phyloP scores from a whole-genome alignment of 1,140 invertebrate genomes.

The Amphibalanus amphitrite region DNA sequence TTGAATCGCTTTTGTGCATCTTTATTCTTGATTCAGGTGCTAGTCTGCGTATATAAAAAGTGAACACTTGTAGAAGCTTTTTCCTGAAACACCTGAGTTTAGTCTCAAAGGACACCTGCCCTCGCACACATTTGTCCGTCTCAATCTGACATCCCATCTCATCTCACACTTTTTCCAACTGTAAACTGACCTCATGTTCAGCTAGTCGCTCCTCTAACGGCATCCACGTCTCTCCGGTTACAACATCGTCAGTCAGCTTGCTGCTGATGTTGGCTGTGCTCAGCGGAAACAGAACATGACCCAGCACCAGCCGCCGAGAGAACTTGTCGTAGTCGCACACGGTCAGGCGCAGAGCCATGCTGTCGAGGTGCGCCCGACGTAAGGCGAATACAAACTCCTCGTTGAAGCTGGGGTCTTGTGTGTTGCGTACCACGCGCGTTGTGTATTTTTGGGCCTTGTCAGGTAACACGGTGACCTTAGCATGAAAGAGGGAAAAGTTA shows the following conservation, averaged over 20 bases:
- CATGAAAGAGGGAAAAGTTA: too few relatives aligned
- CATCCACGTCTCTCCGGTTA: background rate
- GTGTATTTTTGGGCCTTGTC: background rate
- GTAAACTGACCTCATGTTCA: too few relatives aligned
- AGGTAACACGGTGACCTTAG: background rate
- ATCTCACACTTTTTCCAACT: too few relatives aligned
- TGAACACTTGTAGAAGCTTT: too few relatives aligned
- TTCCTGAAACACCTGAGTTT: too few relatives aligned
- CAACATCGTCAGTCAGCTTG: background rate
- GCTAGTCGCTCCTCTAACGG: background rate
- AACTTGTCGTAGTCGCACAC: conserved; percentile 23
- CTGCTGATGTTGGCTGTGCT: conserved; percentile 14
- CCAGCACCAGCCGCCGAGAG: conserved; percentile 23
- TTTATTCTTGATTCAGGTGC: too few relatives aligned
- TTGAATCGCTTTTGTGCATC: too few relatives aligned
- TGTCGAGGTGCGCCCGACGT: conserved; percentile 18
- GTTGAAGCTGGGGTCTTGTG: conserved; percentile 22
- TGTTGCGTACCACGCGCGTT: conserved; percentile 16
- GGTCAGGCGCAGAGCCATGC: conserved; percentile 20
- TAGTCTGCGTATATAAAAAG: too few relatives aligned
- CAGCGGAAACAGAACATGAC: conserved; percentile 21
- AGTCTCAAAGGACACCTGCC: too few relatives aligned
- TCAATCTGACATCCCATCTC: too few relatives aligned
- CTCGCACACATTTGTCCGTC: too few relatives aligned
- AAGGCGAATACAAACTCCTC: conserved; percentile 23